Evolutionary conservation across 2,888 invertebrate genomes (phyloP).

Genomic region (Lasioglossum lativentre): DNA sequence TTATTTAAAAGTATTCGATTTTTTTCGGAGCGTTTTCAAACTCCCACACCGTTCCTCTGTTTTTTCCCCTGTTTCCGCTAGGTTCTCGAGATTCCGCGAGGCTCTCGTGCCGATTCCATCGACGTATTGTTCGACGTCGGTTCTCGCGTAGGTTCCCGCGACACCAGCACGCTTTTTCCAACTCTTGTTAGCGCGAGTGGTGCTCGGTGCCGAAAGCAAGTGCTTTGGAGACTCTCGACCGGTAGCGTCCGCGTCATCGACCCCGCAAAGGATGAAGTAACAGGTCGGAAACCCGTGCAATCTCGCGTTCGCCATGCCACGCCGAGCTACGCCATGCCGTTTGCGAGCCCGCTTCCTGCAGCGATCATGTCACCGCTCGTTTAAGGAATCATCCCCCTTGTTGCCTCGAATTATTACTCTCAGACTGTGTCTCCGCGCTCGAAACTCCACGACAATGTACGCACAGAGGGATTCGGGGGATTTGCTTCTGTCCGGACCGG

Average conservation of each 20-base stretch:
- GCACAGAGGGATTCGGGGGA: background rate
- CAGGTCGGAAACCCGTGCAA: constrained; percentile 36
- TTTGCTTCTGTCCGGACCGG: background rate
- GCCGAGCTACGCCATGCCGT: background rate
- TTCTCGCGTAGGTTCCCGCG: background rate
- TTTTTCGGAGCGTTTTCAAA: background rate
- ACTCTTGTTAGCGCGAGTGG: constrained; percentile 56
- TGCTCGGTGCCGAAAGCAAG: constrained; percentile 57
- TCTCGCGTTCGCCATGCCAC: background rate
- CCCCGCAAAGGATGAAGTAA: constrained; percentile 41
- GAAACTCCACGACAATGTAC: background rate
- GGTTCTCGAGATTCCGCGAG: background rate
- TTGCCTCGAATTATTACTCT: background rate
- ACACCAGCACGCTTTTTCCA: constrained; percentile 20
- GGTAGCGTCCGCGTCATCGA: constrained; percentile 40
- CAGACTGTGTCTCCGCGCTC: background rate
- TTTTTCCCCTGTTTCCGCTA: background rate
- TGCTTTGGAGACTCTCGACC: constrained; percentile 33
- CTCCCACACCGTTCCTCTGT: background rate
- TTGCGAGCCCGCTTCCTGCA: background rate
- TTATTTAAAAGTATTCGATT: background rate
- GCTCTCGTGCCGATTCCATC: constrained; percentile 3
- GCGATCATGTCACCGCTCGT: background rate
- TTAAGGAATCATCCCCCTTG: background rate
- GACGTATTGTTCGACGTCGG: background rate